Percentiles rank a stretch among this genome's conserved stretches.
phyloP scores from a whole-genome alignment of 2,797 vertebrate genomes.

The Tangara arthus region DNA sequence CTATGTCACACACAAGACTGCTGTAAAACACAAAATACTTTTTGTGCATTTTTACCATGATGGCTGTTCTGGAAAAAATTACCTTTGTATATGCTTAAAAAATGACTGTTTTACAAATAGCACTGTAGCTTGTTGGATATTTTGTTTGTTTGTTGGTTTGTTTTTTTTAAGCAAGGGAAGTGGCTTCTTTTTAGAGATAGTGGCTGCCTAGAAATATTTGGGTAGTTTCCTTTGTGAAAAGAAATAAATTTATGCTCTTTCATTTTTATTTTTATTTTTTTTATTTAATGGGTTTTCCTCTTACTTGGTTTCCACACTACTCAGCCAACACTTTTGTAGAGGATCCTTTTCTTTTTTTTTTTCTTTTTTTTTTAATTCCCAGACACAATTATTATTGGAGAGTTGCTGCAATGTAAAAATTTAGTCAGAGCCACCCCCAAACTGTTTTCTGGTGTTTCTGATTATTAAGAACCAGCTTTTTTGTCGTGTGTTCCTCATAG shows the following conservation, averaged over 20 bases:
- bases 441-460: neutral
- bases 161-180: neutral
- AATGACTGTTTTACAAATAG: neutral
- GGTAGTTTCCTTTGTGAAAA: neutral
- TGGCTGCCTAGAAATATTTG: neutral
- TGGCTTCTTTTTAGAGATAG: neutral
- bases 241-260: neutral
- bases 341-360: neutral
- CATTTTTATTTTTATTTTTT: neutral
- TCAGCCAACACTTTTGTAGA: neutral
- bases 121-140: neutral
- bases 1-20: neutral
- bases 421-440: neutral
- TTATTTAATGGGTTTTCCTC: neutral
- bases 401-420: neutral
- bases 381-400: neutral
- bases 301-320: neutral
- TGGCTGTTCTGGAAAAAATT: neutral
- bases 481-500: neutral
- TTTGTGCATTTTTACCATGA: neutral
- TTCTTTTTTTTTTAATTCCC: too few species aligned
- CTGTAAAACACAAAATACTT: neutral
- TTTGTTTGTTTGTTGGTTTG: neutral
- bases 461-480: neutral
- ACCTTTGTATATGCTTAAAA: neutral